These are phyloP conservation scores for Tipula confusa DNA, from an alignment of 2,888 invertebrate genomes.

Conservation along the genomic window DNA sequence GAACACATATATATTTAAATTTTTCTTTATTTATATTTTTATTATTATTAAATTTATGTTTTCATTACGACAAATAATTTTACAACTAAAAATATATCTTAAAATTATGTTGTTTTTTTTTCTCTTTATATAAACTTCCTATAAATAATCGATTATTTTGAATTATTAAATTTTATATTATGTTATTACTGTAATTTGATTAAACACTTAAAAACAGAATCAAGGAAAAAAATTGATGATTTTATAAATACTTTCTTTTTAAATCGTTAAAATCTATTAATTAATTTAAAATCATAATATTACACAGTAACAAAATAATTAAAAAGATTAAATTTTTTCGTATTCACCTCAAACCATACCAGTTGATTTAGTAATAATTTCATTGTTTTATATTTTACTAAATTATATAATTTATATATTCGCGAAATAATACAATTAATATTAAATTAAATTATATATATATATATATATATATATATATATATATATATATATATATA, in stretches of 20 bases:
- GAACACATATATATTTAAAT: no score
- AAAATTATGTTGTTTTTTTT: neutral
- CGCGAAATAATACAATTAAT: neutral
- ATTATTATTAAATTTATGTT: neutral
- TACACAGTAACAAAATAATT: constrained; percentile 9
- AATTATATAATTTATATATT: neutral
- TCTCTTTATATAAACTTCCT: neutral
- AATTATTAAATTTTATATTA: neutral
- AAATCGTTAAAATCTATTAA: neutral
- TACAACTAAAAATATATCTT: neutral
- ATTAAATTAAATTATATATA: no score
- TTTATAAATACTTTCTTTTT: neutral
- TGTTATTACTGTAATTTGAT: neutral
- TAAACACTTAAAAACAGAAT: neutral
- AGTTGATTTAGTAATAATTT: neutral
- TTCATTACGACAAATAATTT: constrained; percentile 15
- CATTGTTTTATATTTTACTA: neutral
- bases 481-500: no score
- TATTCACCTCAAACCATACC: neutral
- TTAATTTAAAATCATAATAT: neutral
- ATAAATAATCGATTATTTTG: neutral
- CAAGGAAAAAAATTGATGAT: neutral
- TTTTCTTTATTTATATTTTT: no score
- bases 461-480: no score
- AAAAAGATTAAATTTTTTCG: neutral